Base-by-base conservation (phyloP, 2,888 invertebrate species). In the Abrostola tripartita region DNA sequence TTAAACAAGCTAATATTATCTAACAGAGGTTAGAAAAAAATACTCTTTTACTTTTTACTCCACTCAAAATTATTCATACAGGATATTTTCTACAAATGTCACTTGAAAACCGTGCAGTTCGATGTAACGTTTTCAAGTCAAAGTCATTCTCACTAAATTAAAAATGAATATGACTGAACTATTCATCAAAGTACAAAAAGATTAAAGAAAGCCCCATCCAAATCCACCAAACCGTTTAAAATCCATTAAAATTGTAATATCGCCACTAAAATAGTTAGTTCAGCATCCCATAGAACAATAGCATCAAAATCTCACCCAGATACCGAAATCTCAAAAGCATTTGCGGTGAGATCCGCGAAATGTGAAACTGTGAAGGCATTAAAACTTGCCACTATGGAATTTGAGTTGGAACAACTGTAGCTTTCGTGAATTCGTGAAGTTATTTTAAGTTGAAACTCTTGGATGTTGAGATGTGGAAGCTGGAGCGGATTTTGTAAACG, bases 351-450 rank as follows among this genome's bases (percentile, higher is more conserved):
- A 79, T 79, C 64, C 60, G 47, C 71, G 51, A 81, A 80, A 85
- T 81, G 76, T 79, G 79, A 76, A 78, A 78, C 80, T 78, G 79
- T 70, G 77, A 71, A 81, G 78, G 87, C 82, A 86, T 88, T 88
- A 88, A 89, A 90, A 89, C 88, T 88, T 87, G 74, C 79, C 80
- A 85, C 85, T 88, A 86, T 84, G 85, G 85, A 85, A 88, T 84
- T 82, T 76, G 73, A 81, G 82, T 80, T 82, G 80, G 79, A 86
- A 83, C 81, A 81, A 82, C 81, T 81, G 81, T 78, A 78, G 81
- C 79, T 83, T 78, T 78, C 67, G 63, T 62, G 60, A 82, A 85
- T 78, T 78, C 67, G 63, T 62, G 60, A 82, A 85, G 77, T 85
- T 79, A 78, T 79, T 82, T 80, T 76, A 76, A 77, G 79, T 79